Base-by-base conservation (phyloP, 64 coral and sea anemone species). In the Anthopleura sola region DNA sequence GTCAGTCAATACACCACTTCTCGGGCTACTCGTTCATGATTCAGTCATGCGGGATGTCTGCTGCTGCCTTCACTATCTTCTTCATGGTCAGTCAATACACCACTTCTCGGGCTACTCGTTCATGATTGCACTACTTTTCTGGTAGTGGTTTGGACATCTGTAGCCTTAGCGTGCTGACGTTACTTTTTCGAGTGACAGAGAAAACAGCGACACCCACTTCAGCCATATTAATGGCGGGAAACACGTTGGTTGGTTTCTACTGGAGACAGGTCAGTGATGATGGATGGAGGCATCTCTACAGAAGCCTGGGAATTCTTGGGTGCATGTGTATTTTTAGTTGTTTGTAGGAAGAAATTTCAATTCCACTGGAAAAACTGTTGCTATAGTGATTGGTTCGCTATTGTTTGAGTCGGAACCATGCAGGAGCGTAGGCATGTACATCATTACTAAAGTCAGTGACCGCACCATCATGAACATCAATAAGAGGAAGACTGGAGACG, bases 101-200 rank as follows among this genome's bases (percentile, higher is more conserved):
- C n/a, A n/a, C n/a, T n/a, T n/a, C n/a, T n/a, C n/a, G n/a, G n/a
- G n/a, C n/a, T n/a, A n/a, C n/a, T n/a, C n/a, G n/a, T n/a, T n/a
- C n/a, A n/a, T n/a, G n/a, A n/a, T n/a, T n/a, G n/a, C n/a, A n/a
- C n/a, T n/a, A n/a, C n/a, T n/a, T n/a, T n/a, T n/a, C n/a, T n/a
- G n/a, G n/a, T n/a, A n/a, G n/a, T n/a, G n/a, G n/a, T n/a, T n/a
- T n/a, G 71, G 92, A 94, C 54, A 89, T 94, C 36, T 94, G 92
- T 48, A 94, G 92, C 68, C 87, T 94, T 87, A 94, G 92, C 47
- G 81, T 94, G n/a, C 84, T 94, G 18, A 94, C 87, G 1, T 78
- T 94, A 66, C 87, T 94, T 29, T 94, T 94, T 60, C 87, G 92
- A 3, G 92, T 94, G 16, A 75, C 88, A n/a, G 92, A 94, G 69